These are phyloP conservation scores for Ia io DNA, from an alignment of 2,113 vertebrate species.

Conservation along the genomic window DNA sequence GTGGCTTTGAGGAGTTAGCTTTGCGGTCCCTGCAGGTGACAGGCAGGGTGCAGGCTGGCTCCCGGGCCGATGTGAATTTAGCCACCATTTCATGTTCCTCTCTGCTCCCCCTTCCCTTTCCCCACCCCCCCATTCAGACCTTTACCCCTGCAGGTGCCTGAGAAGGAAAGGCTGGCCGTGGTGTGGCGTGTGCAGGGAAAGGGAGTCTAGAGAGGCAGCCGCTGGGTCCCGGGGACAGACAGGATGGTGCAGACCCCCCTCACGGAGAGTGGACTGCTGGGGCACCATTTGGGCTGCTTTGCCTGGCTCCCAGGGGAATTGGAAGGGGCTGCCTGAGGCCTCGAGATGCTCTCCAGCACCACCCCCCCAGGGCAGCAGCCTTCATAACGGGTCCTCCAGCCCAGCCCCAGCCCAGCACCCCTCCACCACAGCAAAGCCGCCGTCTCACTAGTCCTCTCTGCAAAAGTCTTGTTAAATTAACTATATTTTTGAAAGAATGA, in stretches of 20 bases:
- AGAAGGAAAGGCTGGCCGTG: rapidly evolving
- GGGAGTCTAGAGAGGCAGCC: rapidly evolving
- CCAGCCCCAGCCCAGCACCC: background rate
- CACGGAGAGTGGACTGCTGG: rapidly evolving
- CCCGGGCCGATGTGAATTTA: background rate
- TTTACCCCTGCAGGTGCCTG: background rate
- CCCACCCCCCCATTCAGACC: background rate
- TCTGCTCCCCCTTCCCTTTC: rapidly evolving
- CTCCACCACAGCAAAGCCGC: rapidly evolving
- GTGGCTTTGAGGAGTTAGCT: background rate
- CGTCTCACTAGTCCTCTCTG: rapidly evolving
- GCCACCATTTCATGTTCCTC: background rate
- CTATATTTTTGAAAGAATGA: background rate
- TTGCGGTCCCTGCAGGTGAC: background rate
- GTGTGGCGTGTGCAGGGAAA: rapidly evolving
- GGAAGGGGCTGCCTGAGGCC: background rate
- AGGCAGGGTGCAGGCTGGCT: background rate
- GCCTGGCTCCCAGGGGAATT: background rate
- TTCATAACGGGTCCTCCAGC: background rate
- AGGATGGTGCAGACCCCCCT: no score
- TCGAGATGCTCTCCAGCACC: background rate
- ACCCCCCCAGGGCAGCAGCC: background rate
- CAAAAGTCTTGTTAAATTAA: background rate
- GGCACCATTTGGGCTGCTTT: background rate
- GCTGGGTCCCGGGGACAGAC: background rate